A percentile compares a stretch with the other conserved stretches of the same genome.
Conservation (phyloP, 2,888 invertebrate species). For the Mimachlamys varia region DNA sequence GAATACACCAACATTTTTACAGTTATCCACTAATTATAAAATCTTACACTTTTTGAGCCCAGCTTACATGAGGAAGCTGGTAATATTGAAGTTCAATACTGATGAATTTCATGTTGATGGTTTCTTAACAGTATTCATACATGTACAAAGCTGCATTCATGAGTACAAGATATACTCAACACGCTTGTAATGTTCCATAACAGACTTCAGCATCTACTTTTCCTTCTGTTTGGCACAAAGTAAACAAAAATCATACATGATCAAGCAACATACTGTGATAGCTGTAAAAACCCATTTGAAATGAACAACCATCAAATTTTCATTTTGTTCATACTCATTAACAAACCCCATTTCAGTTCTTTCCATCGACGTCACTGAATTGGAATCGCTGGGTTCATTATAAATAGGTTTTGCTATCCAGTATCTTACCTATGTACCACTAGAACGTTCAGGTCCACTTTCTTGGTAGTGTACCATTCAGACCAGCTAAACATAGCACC, state of each 20-base stretch:
- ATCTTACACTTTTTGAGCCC: neutral
- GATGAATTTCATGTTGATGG: neutral
- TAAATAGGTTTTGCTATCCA: neutral
- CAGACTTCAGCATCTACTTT: neutral
- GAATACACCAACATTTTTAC: neutral
- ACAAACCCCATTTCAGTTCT: neutral
- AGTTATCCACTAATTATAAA: neutral
- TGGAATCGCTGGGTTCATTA: neutral
- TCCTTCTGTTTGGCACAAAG: slow-evolving; percentile 9
- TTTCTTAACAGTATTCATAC: neutral
- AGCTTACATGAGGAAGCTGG: neutral
- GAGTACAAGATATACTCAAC: neutral
- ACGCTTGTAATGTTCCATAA: neutral
- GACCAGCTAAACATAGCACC: neutral
- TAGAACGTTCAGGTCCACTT: neutral
- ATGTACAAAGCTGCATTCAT: neutral
- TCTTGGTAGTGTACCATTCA: neutral
- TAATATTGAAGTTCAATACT: neutral
- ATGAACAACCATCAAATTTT: neutral
- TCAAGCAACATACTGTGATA: neutral
- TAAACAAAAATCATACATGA: neutral
- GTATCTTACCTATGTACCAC: neutral
- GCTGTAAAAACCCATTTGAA: neutral
- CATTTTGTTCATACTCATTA: too few species aligned
- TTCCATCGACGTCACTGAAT: neutral